Evolutionary conservation across 2,888 invertebrate genomes (phyloP).

Genomic region (Stegana nigrithorax): DNA sequence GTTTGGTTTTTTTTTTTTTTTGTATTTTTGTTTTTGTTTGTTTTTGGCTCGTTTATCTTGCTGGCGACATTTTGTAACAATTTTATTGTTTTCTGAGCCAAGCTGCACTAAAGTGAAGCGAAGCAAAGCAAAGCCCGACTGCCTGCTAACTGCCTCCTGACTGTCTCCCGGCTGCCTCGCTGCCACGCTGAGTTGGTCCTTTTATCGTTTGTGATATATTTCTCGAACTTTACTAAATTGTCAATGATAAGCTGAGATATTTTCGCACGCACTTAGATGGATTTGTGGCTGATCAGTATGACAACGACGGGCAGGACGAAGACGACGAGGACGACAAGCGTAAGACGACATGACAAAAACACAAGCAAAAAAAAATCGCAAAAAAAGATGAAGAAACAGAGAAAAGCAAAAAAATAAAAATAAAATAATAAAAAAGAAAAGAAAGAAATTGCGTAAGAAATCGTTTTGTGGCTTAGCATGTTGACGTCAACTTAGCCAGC

Average conservation of each 20-base stretch:
- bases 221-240: slow-evolving; percentile 37
- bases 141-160: no score
- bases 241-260: slow-evolving; percentile 47
- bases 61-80: slow-evolving; percentile 47
- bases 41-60: slow-evolving; percentile 36
- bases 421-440: no score
- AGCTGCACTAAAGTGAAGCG: slow-evolving; percentile 22
- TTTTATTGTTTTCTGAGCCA: slow-evolving; percentile 51
- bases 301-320: not conserved
- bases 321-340: not conserved
- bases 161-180: not conserved
- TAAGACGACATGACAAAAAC: no score
- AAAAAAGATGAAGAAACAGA: not conserved
- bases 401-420: not conserved
- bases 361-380: not conserved
- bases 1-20: no score
- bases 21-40: not conserved
- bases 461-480: no score
- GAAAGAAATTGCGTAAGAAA: no score
- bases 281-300: slow-evolving; percentile 14
- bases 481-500: no score
- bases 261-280: slow-evolving; percentile 5
- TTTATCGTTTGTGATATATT: slow-evolving; percentile 12
- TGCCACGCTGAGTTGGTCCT: not conserved
- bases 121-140: no score